Evolutionary conservation across 2,888 invertebrate genomes (phyloP).

Genomic region (Prosopocoilus inquinatus): DNA sequence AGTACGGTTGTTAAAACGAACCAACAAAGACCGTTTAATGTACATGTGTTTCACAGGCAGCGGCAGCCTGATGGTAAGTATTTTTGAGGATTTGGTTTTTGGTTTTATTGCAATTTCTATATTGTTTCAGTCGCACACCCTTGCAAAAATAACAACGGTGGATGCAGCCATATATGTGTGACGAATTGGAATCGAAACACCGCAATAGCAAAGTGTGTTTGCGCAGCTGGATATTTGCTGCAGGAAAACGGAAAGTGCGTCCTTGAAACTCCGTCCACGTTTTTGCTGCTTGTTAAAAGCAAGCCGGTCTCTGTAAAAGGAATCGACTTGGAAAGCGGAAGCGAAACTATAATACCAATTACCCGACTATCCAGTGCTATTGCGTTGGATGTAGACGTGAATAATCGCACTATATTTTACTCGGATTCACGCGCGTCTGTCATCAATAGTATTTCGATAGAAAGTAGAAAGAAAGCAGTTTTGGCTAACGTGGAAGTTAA

Average conservation of each 20-base stretch:
- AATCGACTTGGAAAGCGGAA: conserved; percentile 52
- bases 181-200: conserved; percentile 58
- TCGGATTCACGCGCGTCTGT: conserved; percentile 8
- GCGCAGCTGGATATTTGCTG: conserved; percentile 69
- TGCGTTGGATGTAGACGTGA: conserved; percentile 67
- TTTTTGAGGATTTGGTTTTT: conserved; percentile 46
- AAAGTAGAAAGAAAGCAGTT: conserved; percentile 6
- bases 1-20: too few relatives aligned
- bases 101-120: background rate
- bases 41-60: conserved; percentile 74
- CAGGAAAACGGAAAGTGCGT: conserved; percentile 60
- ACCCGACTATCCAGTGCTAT: conserved; percentile 62
- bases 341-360: conserved; percentile 68
- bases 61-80: conserved; percentile 69
- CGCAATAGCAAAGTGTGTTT: conserved; percentile 65
- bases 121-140: conserved; percentile 60
- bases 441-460: background rate
- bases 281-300: conserved; percentile 65
- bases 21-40: conserved; percentile 52
- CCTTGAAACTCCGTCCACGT: conserved; percentile 57
- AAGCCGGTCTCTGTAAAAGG: conserved; percentile 72
- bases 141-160: conserved; percentile 65
- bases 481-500: conserved; percentile 59
- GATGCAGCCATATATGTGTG: conserved; percentile 77
- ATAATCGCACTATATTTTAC: conserved; percentile 62